A percentile compares a stretch with the other conserved stretches of the same genome.
Evolutionary conservation across 2,888 invertebrate genomes (phyloP).

Genomic region (Chalcosyrphus nemorum): DNA sequence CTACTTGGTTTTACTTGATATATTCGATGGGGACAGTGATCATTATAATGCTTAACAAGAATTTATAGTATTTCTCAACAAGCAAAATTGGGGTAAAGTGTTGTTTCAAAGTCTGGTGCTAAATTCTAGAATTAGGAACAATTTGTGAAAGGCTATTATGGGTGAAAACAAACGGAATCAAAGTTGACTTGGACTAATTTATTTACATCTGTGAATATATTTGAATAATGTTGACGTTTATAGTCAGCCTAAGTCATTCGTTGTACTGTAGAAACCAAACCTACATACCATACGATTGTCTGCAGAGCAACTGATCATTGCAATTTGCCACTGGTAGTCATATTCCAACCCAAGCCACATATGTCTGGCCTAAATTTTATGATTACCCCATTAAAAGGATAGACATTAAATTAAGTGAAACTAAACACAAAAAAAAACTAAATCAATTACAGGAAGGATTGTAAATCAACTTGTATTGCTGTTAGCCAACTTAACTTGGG

Average conservation of each 20-base stretch:
- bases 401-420: too few species aligned
- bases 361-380: background rate
- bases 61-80: background rate
- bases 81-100: background rate
- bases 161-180: too few species aligned
- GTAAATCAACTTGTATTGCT: background rate
- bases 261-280: too few species aligned
- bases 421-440: background rate
- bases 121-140: too few species aligned
- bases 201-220: too few species aligned
- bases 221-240: too few species aligned
- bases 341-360: background rate
- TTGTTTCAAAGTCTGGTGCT: background rate
- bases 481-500: background rate
- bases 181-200: too few species aligned
- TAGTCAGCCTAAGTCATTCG: too few species aligned
- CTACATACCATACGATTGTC: too few species aligned
- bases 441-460: background rate
- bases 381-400: background rate
- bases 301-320: too few species aligned
- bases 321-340: too few species aligned
- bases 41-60: background rate
- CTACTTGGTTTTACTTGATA: constrained; percentile 18
- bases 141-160: too few species aligned
- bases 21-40: background rate